Evolutionary conservation across 1,140 invertebrate genomes (phyloP).

Genomic region (Eumaeus atala): DNA sequence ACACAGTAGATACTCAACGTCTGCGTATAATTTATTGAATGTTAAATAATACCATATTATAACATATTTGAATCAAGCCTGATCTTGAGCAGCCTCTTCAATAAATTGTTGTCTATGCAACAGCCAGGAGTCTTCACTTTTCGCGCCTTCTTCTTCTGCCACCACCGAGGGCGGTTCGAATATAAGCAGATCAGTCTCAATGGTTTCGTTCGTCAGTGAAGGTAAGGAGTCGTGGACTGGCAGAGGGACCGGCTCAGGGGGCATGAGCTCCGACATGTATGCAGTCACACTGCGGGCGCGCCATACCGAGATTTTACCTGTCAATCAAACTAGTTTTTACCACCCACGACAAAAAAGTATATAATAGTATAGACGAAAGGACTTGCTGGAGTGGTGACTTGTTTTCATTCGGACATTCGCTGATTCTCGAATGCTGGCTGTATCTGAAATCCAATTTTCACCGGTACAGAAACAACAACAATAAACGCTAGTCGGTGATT

Average conservation of each 20-base stretch:
- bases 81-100: slow-evolving; percentile 47
- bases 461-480: too few relatives aligned
- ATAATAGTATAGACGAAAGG: too few relatives aligned
- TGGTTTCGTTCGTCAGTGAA: slow-evolving; percentile 46
- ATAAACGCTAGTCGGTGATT: too few relatives aligned
- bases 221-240: slow-evolving; percentile 75
- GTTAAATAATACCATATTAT: too few relatives aligned
- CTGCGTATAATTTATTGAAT: too few relatives aligned
- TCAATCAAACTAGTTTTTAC: too few relatives aligned
- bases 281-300: slow-evolving; percentile 77
- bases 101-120: slow-evolving; percentile 58
- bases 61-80: neutral
- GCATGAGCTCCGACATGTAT: slow-evolving; percentile 79
- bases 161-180: slow-evolving; percentile 44
- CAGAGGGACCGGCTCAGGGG: slow-evolving; percentile 78
- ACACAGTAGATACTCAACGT: too few relatives aligned
- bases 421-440: too few relatives aligned
- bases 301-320: slow-evolving; percentile 76
- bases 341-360: too few relatives aligned
- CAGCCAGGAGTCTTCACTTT: slow-evolving; percentile 60
- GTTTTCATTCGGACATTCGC: too few relatives aligned
- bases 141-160: slow-evolving; percentile 44
- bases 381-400: too few relatives aligned
- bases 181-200: slow-evolving; percentile 35
- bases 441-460: too few relatives aligned